Base-by-base conservation (phyloP, 2,888 invertebrate genomes). In the Noctua janthe region DNA sequence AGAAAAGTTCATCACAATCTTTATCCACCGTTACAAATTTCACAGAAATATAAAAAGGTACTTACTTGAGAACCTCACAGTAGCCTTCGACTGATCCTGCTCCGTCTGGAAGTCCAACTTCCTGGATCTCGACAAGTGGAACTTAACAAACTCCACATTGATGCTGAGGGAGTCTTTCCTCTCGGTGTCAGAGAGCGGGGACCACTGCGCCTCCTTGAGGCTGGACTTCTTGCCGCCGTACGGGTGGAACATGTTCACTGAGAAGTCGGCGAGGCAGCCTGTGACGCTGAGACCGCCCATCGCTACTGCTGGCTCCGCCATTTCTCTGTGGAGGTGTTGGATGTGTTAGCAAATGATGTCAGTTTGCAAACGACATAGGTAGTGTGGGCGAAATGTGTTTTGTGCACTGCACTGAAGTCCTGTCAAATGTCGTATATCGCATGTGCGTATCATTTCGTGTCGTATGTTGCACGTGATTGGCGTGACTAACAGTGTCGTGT, bases 211-310 rank as follows among this genome's bases (percentile, higher is more conserved):
- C 93, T 98, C 74, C 86, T 94, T 94, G n/a, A 94, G 90, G 91
- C 98, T 98, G 20, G 98, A 97, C 95, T 99, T 99, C 95, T 99
- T 99, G 73, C 98, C 98, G 13, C 99, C 99, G 94, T 99, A 99
- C 0, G 99, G 99, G 97, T 99, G 99, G 97, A 99, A 99, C 92
- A 99, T 99, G 95, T 99, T 99, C 6, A 99, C 98, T 3, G 99
- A 99, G 96, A 99, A 99, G 95, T 99, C 99, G 0, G 99, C 99
- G 82, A 99, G 97, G 91, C 99, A 99, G 0, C 99, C 99, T 0
- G 99, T 99, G 11, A 99, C 99, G 94, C 99, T 99, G 3, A 99
- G 97, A 0, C 99, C 99, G 54, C 99, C 99, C 91, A 98, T 98
- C 0, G 98, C 98, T 4, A 98, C 98, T 0, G 98, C 97, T 0